Evolutionary conservation across 2,113 vertebrate species (phyloP).

Genomic region (Brachyhypopomus occidentalis): DNA sequence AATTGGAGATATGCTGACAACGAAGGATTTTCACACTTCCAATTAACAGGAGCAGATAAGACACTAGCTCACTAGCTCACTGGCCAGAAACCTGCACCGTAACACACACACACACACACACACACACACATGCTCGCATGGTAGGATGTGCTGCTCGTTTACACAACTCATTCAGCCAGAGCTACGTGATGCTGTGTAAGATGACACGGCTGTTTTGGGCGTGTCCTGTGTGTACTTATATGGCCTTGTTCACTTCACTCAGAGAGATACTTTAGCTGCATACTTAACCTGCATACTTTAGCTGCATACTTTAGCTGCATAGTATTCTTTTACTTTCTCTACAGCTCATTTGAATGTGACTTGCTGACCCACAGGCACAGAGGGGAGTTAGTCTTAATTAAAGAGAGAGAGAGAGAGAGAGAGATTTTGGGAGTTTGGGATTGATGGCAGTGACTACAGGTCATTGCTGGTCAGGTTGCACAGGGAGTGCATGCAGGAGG

Average conservation of each 20-base stretch:
- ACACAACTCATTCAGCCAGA: neutral
- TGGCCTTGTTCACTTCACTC: neutral
- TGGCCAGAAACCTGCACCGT: neutral
- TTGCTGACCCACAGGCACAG: neutral
- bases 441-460: neutral
- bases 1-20: neutral
- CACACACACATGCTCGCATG: neutral
- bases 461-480: neutral
- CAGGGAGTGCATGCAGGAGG: neutral
- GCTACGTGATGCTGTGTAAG: neutral
- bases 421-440: neutral
- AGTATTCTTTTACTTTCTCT: neutral
- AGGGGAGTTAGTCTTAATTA: conserved; percentile 1
- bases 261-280: neutral
- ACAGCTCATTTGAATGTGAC: conserved; percentile 2
- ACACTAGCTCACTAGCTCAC: neutral
- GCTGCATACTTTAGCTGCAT: neutral
- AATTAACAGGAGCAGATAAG: conserved; percentile 26
- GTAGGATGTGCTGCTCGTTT: neutral
- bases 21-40: conserved; percentile 28
- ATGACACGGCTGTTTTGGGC: neutral
- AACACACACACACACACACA: conserved; percentile 6
- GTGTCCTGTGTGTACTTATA: neutral
- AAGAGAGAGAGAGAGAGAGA: neutral
- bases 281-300: too few species aligned